Conservation (phyloP, 2,888 invertebrate genomes). For the Theretra japonica region DNA sequence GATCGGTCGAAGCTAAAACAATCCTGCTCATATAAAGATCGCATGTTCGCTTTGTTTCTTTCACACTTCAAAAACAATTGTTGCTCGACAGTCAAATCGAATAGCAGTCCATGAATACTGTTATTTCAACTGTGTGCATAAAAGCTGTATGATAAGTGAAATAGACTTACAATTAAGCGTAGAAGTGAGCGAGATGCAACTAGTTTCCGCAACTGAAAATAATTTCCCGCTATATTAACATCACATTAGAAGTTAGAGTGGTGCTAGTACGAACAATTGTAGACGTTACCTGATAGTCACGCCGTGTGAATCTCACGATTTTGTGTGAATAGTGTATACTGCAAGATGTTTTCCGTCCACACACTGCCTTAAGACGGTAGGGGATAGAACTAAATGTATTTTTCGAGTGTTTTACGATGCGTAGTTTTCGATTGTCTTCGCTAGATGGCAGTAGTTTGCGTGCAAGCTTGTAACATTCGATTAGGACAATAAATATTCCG, state of each 20-base stretch:
- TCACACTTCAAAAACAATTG: no score
- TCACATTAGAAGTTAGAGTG: slow-evolving; percentile 16
- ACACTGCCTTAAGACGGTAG: slow-evolving; percentile 46
- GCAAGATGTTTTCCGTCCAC: slow-evolving; percentile 51
- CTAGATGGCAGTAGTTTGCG: slow-evolving; percentile 7
- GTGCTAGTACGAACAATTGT: slow-evolving; percentile 4
- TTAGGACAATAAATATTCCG: background rate
- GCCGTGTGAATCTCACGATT: slow-evolving; percentile 10
- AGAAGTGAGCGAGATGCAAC: background rate
- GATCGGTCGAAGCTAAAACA: no score
- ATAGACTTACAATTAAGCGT: background rate
- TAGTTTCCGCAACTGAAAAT: background rate
- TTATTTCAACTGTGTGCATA: background rate
- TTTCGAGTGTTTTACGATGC: slow-evolving; percentile 31
- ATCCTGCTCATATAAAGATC: no score
- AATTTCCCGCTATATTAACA: slow-evolving; percentile 2
- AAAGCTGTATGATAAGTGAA: background rate
- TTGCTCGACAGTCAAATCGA: background rate
- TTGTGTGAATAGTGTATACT: slow-evolving; percentile 12
- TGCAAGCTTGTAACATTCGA: background rate
- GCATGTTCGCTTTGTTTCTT: no score
- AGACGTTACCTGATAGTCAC: background rate
- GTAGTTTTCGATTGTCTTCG: background rate
- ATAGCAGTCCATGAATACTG: background rate
- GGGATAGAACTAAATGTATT: slow-evolving; percentile 21